Evolutionary conservation across 2,888 invertebrate species (phyloP), one percentile per base, ranked within the genome.

Genomic region (Zygothrica quintamaculata): DNA sequence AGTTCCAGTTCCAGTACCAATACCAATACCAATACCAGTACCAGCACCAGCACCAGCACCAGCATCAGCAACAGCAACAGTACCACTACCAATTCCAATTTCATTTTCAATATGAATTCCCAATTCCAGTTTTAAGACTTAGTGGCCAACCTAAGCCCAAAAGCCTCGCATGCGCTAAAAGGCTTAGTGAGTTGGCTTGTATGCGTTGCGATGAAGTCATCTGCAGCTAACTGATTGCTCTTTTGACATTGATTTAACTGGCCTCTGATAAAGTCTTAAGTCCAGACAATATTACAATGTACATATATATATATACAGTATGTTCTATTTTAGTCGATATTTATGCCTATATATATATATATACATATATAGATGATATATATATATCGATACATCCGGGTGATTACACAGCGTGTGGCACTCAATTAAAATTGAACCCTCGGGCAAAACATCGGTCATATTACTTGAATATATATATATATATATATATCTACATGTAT

Each of bases 241-340:
- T 51, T 52, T 51, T 57, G 70, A 74, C 66, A 74, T 70, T 74
- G 66, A 74, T 70, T 74, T 66, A 75, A 59, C 46, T 58, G 60
- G 47, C 37, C 29, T 31, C 40, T 31, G 74, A 73, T 73, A 65
- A 73, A 42, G 40, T 15, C 29, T 29, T n/a, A 7, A 9, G 2
- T n/a, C 46, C 65, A 65, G 71, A 64, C 61, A 42, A 26, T 36
- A 37, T 37, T 40, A 33, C 13, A 7, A 13, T 13, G n/a, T 25
- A 36, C 13, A 13, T 7, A 26, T 43, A 5, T n/a, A 22, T 1
- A 16, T 5, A 22, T 11, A 9, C 2, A 12, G n/a, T n/a, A n/a
- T 22, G 18, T 22, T 22, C 18, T 22, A 12, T 9, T 26, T 16
- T 16, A 9, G 29, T 13, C 12, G 13, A 33, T 11, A 26, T 34